Percentiles rank a stretch among this genome's conserved stretches.
Evolutionary conservation across 2,113 vertebrate species (phyloP).

Genomic region (Lota lota): DNA sequence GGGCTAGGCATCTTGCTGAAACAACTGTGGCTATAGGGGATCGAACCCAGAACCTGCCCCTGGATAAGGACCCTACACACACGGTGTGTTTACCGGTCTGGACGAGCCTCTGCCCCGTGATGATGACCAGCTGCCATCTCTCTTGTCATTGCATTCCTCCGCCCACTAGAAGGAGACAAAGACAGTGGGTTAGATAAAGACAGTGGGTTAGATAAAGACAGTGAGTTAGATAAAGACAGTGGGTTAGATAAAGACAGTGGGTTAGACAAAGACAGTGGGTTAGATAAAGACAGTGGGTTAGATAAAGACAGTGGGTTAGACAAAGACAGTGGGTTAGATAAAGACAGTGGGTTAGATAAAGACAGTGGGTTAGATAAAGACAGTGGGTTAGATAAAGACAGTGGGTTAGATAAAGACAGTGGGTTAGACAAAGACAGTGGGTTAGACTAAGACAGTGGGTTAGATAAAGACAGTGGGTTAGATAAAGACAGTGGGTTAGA

Average conservation of each 20-base stretch:
- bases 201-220: background rate
- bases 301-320: too few relatives aligned
- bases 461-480: slow-evolving; percentile 12
- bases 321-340: background rate
- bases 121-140: slow-evolving; percentile 84
- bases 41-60: too few relatives aligned
- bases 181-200: background rate
- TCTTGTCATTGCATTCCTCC: slow-evolving; percentile 83
- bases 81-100: slow-evolving; percentile 70
- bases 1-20: too few relatives aligned
- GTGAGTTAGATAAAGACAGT: slow-evolving; percentile 24
- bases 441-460: too few relatives aligned
- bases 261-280: slow-evolving; percentile 19
- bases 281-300: slow-evolving; percentile 13
- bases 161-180: slow-evolving; percentile 83
- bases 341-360: too few relatives aligned
- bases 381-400: slow-evolving; percentile 28
- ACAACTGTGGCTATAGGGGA: too few relatives aligned
- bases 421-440: slow-evolving; percentile 20
- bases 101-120: slow-evolving; percentile 79
- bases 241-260: too few relatives aligned
- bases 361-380: background rate
- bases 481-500: too few relatives aligned
- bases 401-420: background rate
- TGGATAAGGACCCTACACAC: background rate